Evolutionary conservation across 1,140 invertebrate genomes (phyloP), one percentile per base, ranked within the genome.

Genomic region (Scaptomyza graminum): DNA sequence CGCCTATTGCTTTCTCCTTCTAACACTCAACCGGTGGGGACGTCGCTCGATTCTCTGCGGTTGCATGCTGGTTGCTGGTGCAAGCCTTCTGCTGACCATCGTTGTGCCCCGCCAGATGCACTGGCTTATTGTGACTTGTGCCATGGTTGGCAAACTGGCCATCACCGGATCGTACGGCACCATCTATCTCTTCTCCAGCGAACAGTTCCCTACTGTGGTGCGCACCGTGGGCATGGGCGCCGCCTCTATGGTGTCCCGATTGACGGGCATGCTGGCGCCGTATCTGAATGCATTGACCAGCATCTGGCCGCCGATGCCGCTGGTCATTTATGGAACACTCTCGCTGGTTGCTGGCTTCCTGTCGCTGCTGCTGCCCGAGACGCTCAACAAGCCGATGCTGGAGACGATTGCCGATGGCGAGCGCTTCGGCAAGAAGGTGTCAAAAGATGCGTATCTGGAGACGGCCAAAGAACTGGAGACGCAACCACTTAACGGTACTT

Each of bases 141-240:
- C 96, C 6, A 97, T 97, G 95, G 90, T 96, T 46, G 96, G 95
- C 7, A 97, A 97, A 92, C 93, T 97, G 74, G 95, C 95, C 12
- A 96, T 97, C 55, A 96, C 96, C 0, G 94, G 95, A 0, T 95
- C 96, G 6, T 97, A 96, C 82, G 95, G 95, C 28, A 94, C 96
- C 1, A 94, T 97, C 31, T 97, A 97, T 79, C 93, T 97, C 46
- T 96, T 95, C 84, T 95, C 96, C 8, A 94, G 95, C 5, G 96
- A 97, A 92, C 95, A 97, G 81, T 97, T 96, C 79, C 96, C 97
- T 1, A 97, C 97, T 1, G 94, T 96, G 6, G 94, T 97, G 41
- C 93, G 97, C 59, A 97, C 96, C 83, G 95, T 95, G 46, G 96
- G 94, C 9, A 90, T 97, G 65, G 96, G 96, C 2, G 94, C 95